Conservation (phyloP, 2,797 vertebrate species). For the Luscinia luscinia region DNA sequence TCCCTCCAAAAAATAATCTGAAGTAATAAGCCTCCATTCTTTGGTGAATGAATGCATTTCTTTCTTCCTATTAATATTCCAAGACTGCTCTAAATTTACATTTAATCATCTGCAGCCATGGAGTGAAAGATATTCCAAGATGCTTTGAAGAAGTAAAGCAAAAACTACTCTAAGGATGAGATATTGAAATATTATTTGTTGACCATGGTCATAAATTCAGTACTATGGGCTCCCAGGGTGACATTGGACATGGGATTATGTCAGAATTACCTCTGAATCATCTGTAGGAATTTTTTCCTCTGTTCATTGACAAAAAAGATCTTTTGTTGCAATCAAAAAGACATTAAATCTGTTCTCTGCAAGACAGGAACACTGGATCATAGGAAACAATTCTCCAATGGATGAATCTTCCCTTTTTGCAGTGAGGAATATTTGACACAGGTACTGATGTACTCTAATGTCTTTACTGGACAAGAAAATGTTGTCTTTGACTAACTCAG, state of each 20-base stretch:
- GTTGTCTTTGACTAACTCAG: not conserved
- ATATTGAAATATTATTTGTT: not conserved
- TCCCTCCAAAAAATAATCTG: not conserved
- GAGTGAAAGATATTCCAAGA: not conserved
- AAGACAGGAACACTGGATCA: not conserved
- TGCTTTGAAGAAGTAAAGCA: not conserved
- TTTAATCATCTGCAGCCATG: not conserved
- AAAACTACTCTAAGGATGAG: not conserved
- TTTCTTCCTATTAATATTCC: not conserved
- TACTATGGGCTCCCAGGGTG: not conserved
- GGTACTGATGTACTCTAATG: fast-evolving
- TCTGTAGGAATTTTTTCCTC: not conserved
- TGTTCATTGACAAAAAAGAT: not conserved
- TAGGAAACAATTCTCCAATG: not conserved
- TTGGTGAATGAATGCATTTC: not conserved
- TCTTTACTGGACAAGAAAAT: not conserved
- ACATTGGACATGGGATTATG: not conserved
- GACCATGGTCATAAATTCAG: not conserved
- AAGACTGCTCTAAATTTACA: not conserved
- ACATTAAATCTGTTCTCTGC: not conserved
- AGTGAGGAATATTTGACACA: not conserved
- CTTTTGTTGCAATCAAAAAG: not conserved
- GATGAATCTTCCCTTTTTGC: not conserved
- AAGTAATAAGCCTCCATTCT: not conserved
- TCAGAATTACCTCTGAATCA: not conserved